Evolutionary conservation across 2,113 vertebrate species (phyloP), one percentile per base, ranked within the genome.

Genomic region (Eurypyga helias): DNA sequence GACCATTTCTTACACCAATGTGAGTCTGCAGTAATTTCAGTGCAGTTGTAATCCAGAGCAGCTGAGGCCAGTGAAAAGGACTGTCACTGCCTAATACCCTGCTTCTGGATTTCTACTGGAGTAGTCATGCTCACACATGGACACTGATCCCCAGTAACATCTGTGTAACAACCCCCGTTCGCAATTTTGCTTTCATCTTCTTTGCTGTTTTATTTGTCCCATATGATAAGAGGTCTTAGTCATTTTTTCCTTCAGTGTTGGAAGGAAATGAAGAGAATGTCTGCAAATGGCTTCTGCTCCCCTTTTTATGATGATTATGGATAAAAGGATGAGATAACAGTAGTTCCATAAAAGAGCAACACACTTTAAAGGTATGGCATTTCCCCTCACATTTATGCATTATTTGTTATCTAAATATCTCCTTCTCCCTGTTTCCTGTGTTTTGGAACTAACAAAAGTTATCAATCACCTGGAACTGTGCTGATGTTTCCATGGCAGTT

Each of bases 401-500:
- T 90, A 58, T 84, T 96, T 79, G 67, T 96, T 95, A 90, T 83
- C 89, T 91, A 96, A 96, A 94, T 64, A 76, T 83, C 96, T 91
- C 45, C 33, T 90, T 83, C 48, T 93, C 18, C 18, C 48, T 57
- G 31, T 92, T 96, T 64, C 92, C 73, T 93, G 79, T 69, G 77
- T 90, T 97, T 91, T 83, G 90, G 81, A 97, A 96, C 94, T 71
- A 97, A 86, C 49, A 97, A 80, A 78, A 93, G n/a, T 91, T 96
- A 96, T 96, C 94, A 91, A 78, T 96, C 83, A 97, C 64, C 77
- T 89, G 49, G 92, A 52, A 51, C 34, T 25, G 15, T 87, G 82
- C 81, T 96, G 89, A 95, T 95, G 86, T 84, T 97, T 97, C 97
- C 94, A 75, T 92, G 87, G 85, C 71, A 97, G 94, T 96, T 95